These are phyloP conservation scores for Anorthoa munda DNA, from an alignment of 2,888 invertebrate species.

Conservation along the genomic window DNA sequence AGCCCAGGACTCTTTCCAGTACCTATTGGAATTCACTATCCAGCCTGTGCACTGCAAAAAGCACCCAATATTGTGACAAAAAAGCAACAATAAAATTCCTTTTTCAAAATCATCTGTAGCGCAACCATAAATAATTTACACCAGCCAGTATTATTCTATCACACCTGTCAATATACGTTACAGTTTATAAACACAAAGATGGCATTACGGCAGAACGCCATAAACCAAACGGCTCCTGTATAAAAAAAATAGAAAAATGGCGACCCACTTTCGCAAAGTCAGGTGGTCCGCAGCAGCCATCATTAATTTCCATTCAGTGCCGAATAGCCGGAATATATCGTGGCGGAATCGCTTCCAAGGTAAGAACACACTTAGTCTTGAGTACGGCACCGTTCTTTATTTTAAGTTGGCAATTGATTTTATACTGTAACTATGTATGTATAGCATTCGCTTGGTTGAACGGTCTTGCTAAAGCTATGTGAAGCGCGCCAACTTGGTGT, in stretches of 20 bases:
- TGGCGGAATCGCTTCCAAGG: conserved; percentile 64
- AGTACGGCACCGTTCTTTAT: conserved; percentile 67
- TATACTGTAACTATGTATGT: conserved; percentile 32
- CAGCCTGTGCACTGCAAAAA: neutral
- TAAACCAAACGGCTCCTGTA: conserved; percentile 74
- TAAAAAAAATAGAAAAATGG: conserved; percentile 78
- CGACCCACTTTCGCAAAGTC: conserved; percentile 82
- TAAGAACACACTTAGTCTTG: conserved; percentile 65
- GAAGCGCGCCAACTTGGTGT: conserved; percentile 10
- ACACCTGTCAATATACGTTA: conserved; percentile 11
- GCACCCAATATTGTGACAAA: neutral
- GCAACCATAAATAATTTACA: conserved; percentile 15
- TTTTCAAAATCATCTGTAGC: neutral
- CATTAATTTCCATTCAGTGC: conserved; percentile 89
- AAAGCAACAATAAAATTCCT: neutral
- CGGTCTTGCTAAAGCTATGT: conserved; percentile 4
- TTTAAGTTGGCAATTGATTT: conserved; percentile 72
- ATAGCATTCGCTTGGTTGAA: conserved; percentile 21
- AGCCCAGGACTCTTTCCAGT: neutral
- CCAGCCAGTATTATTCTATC: conserved; percentile 21
- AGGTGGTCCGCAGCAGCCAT: conserved; percentile 84
- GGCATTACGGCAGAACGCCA: conserved; percentile 73
- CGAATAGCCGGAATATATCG: conserved; percentile 77
- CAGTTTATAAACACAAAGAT: conserved; percentile 54
- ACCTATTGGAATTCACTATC: neutral